A percentile compares a stretch with the other conserved stretches of the same genome.
These are phyloP conservation scores for Ridgeia piscesae DNA, from an alignment of 1,140 invertebrate genomes.

Conservation along the genomic window DNA sequence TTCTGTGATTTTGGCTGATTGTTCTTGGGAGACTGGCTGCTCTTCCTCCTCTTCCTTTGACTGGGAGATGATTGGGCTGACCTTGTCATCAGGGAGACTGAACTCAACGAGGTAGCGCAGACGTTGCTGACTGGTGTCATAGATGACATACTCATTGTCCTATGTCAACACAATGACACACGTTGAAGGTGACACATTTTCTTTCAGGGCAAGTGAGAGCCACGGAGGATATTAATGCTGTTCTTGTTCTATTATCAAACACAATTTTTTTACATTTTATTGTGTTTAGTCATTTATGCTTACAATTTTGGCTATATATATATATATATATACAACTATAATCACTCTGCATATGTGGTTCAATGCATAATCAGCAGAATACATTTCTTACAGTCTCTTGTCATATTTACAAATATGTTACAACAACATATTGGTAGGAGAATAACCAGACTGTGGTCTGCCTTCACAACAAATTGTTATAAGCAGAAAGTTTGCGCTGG, in stretches of 20 bases:
- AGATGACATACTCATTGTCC: constrained; percentile 57
- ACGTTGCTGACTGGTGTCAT: constrained; percentile 48
- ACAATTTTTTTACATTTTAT: too few species aligned
- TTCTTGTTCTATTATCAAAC: neutral
- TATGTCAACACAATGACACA: constrained; percentile 28
- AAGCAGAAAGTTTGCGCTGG: too few species aligned
- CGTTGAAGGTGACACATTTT: neutral
- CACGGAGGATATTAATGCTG: neutral
- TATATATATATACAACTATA: too few species aligned
- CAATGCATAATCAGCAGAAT: too few species aligned
- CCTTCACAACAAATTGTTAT: too few species aligned
- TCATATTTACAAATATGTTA: too few species aligned
- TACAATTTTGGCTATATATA: too few species aligned
- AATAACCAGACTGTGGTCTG: too few species aligned
- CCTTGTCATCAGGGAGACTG: constrained; percentile 36
- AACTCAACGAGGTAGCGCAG: constrained; percentile 55
- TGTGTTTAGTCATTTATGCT: too few species aligned
- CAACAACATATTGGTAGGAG: too few species aligned
- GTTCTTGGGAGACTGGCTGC: neutral
- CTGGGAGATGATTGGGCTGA: neutral
- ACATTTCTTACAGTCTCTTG: too few species aligned
- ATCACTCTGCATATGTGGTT: too few species aligned
- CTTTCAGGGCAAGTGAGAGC: neutral
- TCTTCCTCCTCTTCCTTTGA: neutral
- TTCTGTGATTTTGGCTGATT: neutral